These are phyloP conservation scores for Exephanes ischioxanthus DNA, from an alignment of 2,888 invertebrate genomes.

Conservation along the genomic window DNA sequence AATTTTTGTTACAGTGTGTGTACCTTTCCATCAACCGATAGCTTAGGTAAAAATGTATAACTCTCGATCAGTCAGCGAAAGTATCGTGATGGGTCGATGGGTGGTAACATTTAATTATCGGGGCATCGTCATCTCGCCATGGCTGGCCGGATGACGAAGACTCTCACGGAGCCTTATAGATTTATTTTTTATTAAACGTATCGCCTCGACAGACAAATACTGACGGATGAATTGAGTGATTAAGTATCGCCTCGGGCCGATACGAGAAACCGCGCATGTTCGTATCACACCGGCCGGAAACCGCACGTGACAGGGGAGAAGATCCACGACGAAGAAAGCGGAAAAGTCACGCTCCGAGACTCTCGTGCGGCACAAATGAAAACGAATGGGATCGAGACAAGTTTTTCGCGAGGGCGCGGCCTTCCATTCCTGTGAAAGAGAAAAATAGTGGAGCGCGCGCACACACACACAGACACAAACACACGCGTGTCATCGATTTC, in stretches of 20 bases:
- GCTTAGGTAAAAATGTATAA: constrained; percentile 43
- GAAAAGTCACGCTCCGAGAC: constrained; percentile 35
- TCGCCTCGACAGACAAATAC: constrained; percentile 19
- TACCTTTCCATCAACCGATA: constrained; percentile 39
- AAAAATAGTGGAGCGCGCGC: not conserved
- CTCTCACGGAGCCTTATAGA: no score
- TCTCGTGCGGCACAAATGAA: constrained; percentile 53
- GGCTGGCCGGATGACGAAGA: not conserved
- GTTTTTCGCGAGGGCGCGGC: constrained; percentile 23
- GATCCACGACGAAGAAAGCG: constrained; percentile 40
- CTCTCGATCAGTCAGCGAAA: constrained; percentile 38
- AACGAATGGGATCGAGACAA: constrained; percentile 55
- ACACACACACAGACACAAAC: constrained; percentile 3
- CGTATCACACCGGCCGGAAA: not conserved
- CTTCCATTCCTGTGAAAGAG: not conserved
- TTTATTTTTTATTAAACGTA: not conserved
- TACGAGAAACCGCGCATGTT: not conserved
- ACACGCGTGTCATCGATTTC: constrained; percentile 38
- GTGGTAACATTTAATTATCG: constrained; percentile 13
- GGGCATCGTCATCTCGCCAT: not conserved
- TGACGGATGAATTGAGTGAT: constrained; percentile 20
- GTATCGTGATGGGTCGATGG: not conserved
- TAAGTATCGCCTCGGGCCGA: not conserved
- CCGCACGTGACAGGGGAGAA: constrained; percentile 9
- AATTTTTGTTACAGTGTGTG: not conserved